Evolutionary conservation across 2,113 vertebrate genomes (phyloP), one percentile per base, ranked within the genome.

Genomic region (Felis catus): DNA sequence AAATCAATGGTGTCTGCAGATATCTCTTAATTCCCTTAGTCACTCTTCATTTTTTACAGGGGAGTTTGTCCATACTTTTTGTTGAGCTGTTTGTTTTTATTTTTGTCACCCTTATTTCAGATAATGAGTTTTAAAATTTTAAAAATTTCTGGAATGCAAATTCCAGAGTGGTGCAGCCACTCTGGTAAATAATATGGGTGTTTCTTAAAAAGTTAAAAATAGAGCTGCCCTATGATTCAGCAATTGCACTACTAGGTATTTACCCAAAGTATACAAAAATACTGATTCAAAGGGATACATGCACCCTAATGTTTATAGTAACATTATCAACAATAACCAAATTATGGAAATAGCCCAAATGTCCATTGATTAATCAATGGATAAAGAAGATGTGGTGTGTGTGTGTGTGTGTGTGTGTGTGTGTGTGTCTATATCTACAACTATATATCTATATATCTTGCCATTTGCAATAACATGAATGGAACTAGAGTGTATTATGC

Each of bases 71-170:
- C 23, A 11, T 45, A 23, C 1, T 61, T 76, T 66, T 27, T 65
- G 41, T 51, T 53, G 33, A 79, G 21, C 51, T 82, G 25, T 21
- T 93, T 82, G 19, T 21, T 93, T 95, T 91, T 41, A 53, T 86
- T 71, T 89, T 82, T 89, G 68, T 82, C 41, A 36, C n/a, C 36
- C 12, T 95, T 86, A 81, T 79, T 93, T 92, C 25, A 81, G 78
- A 33, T 41, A 61, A 76, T 51, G 41, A 66, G 4, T n/a, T 74
- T 76, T 71, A 33, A 79, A 74, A 63, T 25, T 39, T n/a, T 18
- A 4, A 27, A 41, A 45, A 74, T 74, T 45, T 74, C 73, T 74
- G 39, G 39, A 45, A 74, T 74, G 39, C 73, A 74, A 74, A 74
- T 39, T 41, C 41, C 41, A 41, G 41, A 7, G 41, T 74, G 39